Evolutionary conservation across 2,888 invertebrate genomes (phyloP).

Genomic region (Lagria hirta): DNA sequence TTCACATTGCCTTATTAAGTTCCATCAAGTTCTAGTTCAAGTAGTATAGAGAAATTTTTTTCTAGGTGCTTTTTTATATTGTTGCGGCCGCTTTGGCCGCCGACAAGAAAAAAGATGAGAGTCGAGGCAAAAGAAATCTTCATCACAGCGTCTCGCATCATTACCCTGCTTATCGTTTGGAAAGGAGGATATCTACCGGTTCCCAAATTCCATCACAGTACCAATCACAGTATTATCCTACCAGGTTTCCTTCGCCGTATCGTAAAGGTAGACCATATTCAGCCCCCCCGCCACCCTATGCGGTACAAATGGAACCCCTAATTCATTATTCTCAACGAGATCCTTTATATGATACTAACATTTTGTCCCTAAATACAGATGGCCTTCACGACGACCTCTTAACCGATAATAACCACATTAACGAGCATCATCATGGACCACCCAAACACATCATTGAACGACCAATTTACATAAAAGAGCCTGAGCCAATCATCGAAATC

Average conservation of each 20-base stretch:
- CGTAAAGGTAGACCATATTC: constrained; percentile 50
- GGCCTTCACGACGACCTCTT: constrained; percentile 47
- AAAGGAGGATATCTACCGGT: constrained; percentile 59
- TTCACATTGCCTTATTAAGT: constrained; percentile 12
- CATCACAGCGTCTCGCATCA: constrained; percentile 64
- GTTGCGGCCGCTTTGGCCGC: constrained; percentile 59
- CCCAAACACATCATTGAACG: constrained; percentile 46
- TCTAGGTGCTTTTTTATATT: constrained; percentile 60
- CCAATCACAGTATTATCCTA: constrained; percentile 47
- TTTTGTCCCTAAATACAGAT: constrained; percentile 48
- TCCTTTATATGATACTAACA: constrained; percentile 67
- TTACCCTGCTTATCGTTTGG: constrained; percentile 59
- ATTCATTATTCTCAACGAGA: constrained; percentile 79
- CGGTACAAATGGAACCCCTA: constrained; percentile 79
- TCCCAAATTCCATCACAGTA: constrained; percentile 42
- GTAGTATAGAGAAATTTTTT: too few relatives aligned
- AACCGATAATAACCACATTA: constrained; percentile 54
- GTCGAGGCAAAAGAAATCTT: constrained; percentile 61
- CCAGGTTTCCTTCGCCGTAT: constrained; percentile 42
- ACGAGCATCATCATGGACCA: constrained; percentile 55
- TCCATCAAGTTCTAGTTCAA: constrained; percentile 4
- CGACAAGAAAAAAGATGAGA: constrained; percentile 53
- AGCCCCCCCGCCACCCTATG: constrained; percentile 67
- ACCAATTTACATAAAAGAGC: constrained; percentile 65
- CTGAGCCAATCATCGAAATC: constrained; percentile 89